Conservation (phyloP, 2,888 invertebrate genomes). For the Cordylochernes scorpioides region DNA sequence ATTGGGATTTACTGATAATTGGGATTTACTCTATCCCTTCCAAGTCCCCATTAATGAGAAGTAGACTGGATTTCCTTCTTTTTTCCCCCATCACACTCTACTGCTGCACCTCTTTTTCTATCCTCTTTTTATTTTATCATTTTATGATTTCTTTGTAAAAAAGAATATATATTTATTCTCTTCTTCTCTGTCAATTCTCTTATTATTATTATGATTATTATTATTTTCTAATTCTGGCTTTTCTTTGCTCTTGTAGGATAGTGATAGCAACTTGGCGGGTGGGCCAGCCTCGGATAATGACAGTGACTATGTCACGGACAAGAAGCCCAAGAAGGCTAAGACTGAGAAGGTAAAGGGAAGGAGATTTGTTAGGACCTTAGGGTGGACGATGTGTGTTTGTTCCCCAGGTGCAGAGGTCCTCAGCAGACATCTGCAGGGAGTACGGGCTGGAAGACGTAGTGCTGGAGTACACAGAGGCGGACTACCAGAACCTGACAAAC, state of each 20-base stretch:
- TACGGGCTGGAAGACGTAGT: constrained; percentile 69
- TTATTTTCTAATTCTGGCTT: not conserved
- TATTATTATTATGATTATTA: not conserved
- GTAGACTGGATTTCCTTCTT: too few species aligned
- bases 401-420: constrained; percentile 38
- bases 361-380: not conserved
- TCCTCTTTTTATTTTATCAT: too few species aligned
- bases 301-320: constrained; percentile 14
- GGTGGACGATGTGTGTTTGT: not conserved
- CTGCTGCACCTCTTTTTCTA: too few species aligned
- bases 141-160: too few species aligned
- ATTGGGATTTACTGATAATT: too few species aligned
- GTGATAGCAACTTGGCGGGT: constrained; percentile 12
- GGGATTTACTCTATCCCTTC: too few species aligned
- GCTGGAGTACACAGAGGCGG: constrained; percentile 63
- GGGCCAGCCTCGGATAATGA: constrained; percentile 12
- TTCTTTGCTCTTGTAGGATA: constrained; percentile 8
- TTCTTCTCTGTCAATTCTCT: too few species aligned
- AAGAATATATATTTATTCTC: too few species aligned
- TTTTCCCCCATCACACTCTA: too few species aligned
- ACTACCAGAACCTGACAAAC: constrained; percentile 62
- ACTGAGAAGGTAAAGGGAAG: constrained; percentile 8
- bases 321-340: constrained; percentile 13
- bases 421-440: constrained; percentile 73
- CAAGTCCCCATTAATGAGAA: too few species aligned